phyloP scores from a whole-genome alignment of 2,888 invertebrate species.

The Tipula vernalis region DNA sequence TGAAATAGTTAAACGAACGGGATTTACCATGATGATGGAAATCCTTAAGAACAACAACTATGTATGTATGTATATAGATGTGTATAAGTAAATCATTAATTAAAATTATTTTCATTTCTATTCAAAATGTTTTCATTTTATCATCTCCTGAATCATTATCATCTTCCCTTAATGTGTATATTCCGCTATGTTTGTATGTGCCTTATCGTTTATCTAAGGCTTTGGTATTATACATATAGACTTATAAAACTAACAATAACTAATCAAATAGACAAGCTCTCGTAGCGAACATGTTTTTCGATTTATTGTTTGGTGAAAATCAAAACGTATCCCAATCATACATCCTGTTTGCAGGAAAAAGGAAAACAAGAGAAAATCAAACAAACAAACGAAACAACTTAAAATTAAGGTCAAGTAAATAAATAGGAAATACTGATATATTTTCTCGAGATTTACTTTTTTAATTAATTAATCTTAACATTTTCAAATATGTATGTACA shows the following conservation, averaged over 20 bases:
- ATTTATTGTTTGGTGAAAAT: background rate
- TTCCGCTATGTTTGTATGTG: background rate
- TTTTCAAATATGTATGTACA: background rate
- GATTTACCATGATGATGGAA: background rate
- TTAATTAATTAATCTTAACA: conserved; percentile 5
- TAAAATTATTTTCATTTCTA: background rate
- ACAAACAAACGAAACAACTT: background rate
- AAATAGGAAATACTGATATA: conserved; percentile 1
- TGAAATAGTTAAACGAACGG: conserved; percentile 5
- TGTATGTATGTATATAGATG: too few species aligned
- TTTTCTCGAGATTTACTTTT: background rate
- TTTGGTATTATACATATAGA: background rate
- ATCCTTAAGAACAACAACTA: background rate
- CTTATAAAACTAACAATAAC: background rate
- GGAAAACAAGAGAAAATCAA: background rate
- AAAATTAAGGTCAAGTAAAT: conserved; percentile 6
- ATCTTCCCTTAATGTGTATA: background rate
- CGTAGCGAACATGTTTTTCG: background rate
- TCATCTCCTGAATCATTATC: background rate
- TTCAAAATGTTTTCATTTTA: background rate
- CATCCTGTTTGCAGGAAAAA: background rate
- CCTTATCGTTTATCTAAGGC: background rate
- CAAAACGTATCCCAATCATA: background rate
- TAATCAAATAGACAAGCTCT: background rate
- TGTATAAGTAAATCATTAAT: background rate